Evolutionary conservation across 2,113 vertebrate species (phyloP), one percentile per base, ranked within the genome.

Genomic region (Dasypus novemcinctus): DNA sequence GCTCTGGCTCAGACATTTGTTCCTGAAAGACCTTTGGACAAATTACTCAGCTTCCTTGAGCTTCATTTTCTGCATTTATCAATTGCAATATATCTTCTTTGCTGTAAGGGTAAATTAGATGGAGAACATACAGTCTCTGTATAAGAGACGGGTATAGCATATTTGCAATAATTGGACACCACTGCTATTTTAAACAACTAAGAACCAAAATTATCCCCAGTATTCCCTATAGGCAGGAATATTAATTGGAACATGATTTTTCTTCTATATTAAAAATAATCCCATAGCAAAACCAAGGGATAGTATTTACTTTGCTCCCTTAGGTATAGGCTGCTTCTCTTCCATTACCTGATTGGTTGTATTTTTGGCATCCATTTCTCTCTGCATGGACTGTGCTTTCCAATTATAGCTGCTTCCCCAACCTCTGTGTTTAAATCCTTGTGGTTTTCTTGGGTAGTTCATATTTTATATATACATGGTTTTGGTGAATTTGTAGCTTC

Each of bases 101-200:
- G 61, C 25, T 46, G 1, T 31, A 18, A 89, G 33, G 20, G 11
- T 49, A 18, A 9, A 4, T 21, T 80, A 69, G 76, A 41, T 49
- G 38, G 25, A 25, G 20, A 25, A 13, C 33, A 6, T 4, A 11
- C 0, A 23, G 33, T 2, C 5, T 2, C 33, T 54, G 38, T 15
- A 13, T 2, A 14, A 12, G 46, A 71, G 52, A 33, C 7, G 0
- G 72, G 11, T 41, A 1, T 1, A 29, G 20, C 23, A 5, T n/a
- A 2, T 14, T 23, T 33, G 82, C 54, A 20, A 1, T 11, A 41
- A 20, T 18, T n/a, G 12, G 27, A 4, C 5, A 15, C 4, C 49
- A 3, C 31, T 38, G 3, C 6, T 29, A 1, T 69, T 75, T 66
- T 14, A 31, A 9, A 20, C 4, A 4, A 1, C 7, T 12, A 23